Evolutionary conservation across 2,113 vertebrate species (phyloP), one percentile per base, ranked within the genome.

Genomic region (Plestiodon gilberti): DNA sequence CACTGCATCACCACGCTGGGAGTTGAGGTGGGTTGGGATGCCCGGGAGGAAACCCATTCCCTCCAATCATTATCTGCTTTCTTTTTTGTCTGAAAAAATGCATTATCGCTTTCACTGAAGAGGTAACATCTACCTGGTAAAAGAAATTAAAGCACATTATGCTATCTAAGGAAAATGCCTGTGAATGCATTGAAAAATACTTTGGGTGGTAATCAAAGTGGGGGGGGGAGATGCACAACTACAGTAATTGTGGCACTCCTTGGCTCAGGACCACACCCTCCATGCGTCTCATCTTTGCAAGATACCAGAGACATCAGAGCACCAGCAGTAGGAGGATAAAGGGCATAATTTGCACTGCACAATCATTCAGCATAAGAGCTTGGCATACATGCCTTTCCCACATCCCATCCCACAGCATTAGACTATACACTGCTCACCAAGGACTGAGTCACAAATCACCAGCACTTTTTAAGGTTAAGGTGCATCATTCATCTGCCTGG

Each of bases 311-410:
- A 74, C 40, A 69, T 69, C 30, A 69, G n/a, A 11, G 13, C 55
- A 15, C 67, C 13, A 28, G 4, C 40, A 28, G 4, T 38, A 81
- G 25, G 33, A 20, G 6, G 28, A 43, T 65, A 84, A 65, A 14
- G 3, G 83, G 17, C 20, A 64, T 81, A 0, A 0, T 83, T 80
- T 1, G 1, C 28, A 57, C 62, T 8, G 55, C 17, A 22, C 64
- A 1, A 0, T 64, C 78, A 28, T 0, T 0, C 78, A 83, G 1
- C 7, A 4, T 62, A 81, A 76, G 71, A 83, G 85, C 1, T 22
- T 83, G 57, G 23, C 78, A 76, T 38, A 3, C 14, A 86, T 82
- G n/a, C 78, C n/a, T 48, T 75, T 6, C 78, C 48, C 84, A 71
- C 18, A 15, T 75, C 25, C 76, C 85, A 67, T 35, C 2, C 0